A percentile compares a stretch with the other conserved stretches of the same genome.
phyloP scores from a whole-genome alignment of 2,888 invertebrate species.

The Diplazon laetatorius region DNA sequence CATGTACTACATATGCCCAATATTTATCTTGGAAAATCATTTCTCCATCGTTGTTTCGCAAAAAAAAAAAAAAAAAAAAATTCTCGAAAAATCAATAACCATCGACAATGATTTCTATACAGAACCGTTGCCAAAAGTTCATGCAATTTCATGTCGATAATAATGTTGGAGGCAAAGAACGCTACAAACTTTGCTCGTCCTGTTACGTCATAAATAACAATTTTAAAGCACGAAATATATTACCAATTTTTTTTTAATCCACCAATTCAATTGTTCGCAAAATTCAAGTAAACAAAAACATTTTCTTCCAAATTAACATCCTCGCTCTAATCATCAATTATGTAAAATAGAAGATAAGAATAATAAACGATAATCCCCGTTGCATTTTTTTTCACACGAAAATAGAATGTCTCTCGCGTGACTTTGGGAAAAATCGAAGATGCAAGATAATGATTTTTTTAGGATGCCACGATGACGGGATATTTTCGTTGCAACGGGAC shows the following conservation, averaged over 20 bases:
- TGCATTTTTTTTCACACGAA: neutral
- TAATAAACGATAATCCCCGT: neutral
- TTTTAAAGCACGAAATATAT: too few species aligned
- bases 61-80: too few species aligned
- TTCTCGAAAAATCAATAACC: slow-evolving; percentile 1
- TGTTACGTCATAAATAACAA: too few species aligned
- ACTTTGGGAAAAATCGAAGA: slow-evolving; percentile 12
- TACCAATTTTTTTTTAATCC: too few species aligned
- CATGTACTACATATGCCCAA: neutral
- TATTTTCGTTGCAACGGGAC: slow-evolving; percentile 8
- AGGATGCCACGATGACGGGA: slow-evolving; percentile 2
- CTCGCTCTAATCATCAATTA: too few species aligned
- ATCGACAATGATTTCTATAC: neutral
- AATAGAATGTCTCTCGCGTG: neutral
- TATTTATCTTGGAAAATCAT: slow-evolving; percentile 10
- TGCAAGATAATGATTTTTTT: neutral
- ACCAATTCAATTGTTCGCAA: too few species aligned
- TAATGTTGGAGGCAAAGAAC: too few species aligned
- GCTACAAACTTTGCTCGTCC: too few species aligned
- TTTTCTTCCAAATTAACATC: too few species aligned
- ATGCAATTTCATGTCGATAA: too few species aligned
- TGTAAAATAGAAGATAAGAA: neutral
- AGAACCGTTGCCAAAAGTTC: too few species aligned
- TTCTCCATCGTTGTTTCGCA: neutral
- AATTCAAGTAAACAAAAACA: too few species aligned